Base-by-base conservation (phyloP, 2,888 invertebrate species). In the Noctua fimbriata region DNA sequence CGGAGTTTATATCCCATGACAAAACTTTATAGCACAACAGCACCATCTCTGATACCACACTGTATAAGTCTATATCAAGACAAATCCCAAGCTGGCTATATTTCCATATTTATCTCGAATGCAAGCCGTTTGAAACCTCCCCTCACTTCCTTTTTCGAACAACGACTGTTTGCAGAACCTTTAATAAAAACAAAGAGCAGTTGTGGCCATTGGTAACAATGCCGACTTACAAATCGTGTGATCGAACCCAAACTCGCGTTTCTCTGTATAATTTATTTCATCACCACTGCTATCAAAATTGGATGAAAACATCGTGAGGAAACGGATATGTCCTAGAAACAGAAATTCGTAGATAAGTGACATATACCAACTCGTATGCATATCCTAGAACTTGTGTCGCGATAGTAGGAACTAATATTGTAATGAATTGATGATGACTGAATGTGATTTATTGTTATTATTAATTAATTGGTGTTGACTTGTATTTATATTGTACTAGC, bases 131-230 rank as follows among this genome's bases (percentile, higher is more conserved):
- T 41, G 28, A 65, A 65, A 28, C 18, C 36, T 47, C 58, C n/a
- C 12, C 32, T 12, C n/a, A 60, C 49, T 69, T 32, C 3, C n/a
- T 28, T 49, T 58, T 67, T 44, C 6, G 18, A 41, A 49, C 7
- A 63, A 52, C 16, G 32, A n/a, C 0, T 12, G 28, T 49, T 60
- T 32, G 14, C 47, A 41, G 18, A 60, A 78, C 2, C 4, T 49
- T 41, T 18, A 24, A 14, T 66, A 66, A 78, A 73, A 60, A 73
- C 10, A n/a, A 60, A 67, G 16, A 44, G n/a, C 66, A n/a, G n/a
- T 67, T 44, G n/a, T 66, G 4, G 66, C 41, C 24, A 24, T 36
- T 24, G 24, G 36, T 44, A 14, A 44, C 6, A 44, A n/a, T 44
- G n/a, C 14, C n/a, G 24, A 24, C 36, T 65, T 36, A 58, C 16